phyloP scores from a whole-genome alignment of 2,888 invertebrate species.

The Mythimna pallens region DNA sequence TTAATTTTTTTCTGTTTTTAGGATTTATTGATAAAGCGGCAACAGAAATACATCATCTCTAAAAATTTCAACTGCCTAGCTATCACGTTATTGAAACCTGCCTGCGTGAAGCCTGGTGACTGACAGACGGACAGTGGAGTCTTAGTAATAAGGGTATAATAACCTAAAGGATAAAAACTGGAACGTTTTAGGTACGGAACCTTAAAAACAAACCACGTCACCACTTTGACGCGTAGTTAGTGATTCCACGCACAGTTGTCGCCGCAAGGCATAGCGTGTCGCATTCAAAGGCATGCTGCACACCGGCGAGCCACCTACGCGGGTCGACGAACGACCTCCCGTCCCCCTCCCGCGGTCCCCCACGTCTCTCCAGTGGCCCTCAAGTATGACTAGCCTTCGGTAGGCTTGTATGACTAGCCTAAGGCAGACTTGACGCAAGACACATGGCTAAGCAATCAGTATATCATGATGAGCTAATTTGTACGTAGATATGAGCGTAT shows the following conservation, averaged over 20 bases:
- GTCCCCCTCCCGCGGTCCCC: constrained; percentile 41
- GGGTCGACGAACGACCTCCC: constrained; percentile 71
- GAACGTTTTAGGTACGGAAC: too few species aligned
- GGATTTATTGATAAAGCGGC: too few species aligned
- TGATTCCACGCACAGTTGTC: constrained; percentile 25
- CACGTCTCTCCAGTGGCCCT: constrained; percentile 18
- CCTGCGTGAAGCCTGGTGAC: too few species aligned
- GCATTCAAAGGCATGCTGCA: constrained; percentile 35
- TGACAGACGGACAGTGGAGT: too few species aligned
- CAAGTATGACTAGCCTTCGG: constrained; percentile 27
- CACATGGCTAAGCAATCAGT: neutral
- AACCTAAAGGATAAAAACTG: too few species aligned
- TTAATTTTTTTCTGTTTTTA: too few species aligned
- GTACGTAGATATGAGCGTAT: too few species aligned
- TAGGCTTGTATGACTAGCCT: constrained; percentile 20
- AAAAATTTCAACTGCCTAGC: too few species aligned
- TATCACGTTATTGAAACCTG: too few species aligned
- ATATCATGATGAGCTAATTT: neutral
- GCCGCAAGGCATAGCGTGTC: constrained; percentile 20
- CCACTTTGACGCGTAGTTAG: constrained; percentile 11
- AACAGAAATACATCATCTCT: too few species aligned
- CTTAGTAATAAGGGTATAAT: too few species aligned
- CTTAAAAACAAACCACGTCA: constrained; percentile 28
- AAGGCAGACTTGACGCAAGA: constrained; percentile 14
- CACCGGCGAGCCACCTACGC: constrained; percentile 57